phyloP scores from a whole-genome alignment of 1,140 invertebrate genomes.

The Macrobrachium rosenbergii region DNA sequence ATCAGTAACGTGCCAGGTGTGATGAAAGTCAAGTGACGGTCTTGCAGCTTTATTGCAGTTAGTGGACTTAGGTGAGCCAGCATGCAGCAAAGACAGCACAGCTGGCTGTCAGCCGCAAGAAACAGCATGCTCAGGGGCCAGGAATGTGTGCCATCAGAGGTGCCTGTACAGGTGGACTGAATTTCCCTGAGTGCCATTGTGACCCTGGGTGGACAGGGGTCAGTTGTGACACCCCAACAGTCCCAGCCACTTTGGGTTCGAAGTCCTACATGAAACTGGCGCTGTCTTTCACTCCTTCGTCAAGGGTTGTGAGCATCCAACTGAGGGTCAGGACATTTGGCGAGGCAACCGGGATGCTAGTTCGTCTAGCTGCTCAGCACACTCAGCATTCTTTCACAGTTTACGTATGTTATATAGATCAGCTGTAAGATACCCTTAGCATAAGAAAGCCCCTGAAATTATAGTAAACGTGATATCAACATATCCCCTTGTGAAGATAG shows the following conservation, averaged over 20 bases:
- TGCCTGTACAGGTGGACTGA: slow-evolving; percentile 37
- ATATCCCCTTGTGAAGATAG: too few species aligned
- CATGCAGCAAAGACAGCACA: slow-evolving; percentile 13
- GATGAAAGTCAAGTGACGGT: not conserved
- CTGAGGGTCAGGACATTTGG: slow-evolving; percentile 36
- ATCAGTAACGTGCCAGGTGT: not conserved
- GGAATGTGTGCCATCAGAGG: slow-evolving; percentile 24
- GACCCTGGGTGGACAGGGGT: too few species aligned
- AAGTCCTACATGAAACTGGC: too few species aligned
- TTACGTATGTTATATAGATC: slow-evolving; percentile 31
- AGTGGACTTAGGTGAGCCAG: slow-evolving; percentile 34
- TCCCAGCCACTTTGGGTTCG: too few species aligned
- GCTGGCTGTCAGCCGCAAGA: slow-evolving; percentile 29
- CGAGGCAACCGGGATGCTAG: slow-evolving; percentile 1
- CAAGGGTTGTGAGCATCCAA: slow-evolving; percentile 4
- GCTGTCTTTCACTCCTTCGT: slow-evolving; percentile 88
- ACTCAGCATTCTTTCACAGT: not conserved
- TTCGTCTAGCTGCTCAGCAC: slow-evolving; percentile 27
- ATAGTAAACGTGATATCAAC: too few species aligned
- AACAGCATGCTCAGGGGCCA: not conserved
- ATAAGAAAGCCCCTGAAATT: not conserved
- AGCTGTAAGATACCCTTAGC: not conserved
- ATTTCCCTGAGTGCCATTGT: slow-evolving; percentile 75
- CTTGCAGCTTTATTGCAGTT: slow-evolving; percentile 35
- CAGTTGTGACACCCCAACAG: too few species aligned